Evolutionary conservation across 2,888 invertebrate genomes (phyloP).

Genomic region (Leuctra nigra): DNA sequence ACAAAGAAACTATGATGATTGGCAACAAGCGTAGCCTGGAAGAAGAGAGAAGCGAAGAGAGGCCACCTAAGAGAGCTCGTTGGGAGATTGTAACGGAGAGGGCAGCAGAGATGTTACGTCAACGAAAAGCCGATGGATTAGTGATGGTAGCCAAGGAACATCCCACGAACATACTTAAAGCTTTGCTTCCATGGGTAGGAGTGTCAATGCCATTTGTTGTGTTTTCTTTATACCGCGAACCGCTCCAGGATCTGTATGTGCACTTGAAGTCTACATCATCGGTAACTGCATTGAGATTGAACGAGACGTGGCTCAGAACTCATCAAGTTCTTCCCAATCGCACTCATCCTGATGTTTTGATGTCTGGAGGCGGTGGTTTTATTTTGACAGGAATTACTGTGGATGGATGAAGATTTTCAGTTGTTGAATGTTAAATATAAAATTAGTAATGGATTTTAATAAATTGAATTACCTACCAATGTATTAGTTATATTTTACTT

Average conservation of each 20-base stretch:
- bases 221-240: constrained; percentile 73
- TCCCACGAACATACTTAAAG: constrained; percentile 70
- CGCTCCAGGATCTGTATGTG: constrained; percentile 75
- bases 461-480: no score
- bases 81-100: constrained; percentile 64
- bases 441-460: no score
- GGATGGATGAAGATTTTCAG: neutral
- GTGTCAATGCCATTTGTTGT: constrained; percentile 80
- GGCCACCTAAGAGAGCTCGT: constrained; percentile 47
- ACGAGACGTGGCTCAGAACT: constrained; percentile 80
- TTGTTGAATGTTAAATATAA: no score
- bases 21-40: no score
- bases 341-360: constrained; percentile 91
- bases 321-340: constrained; percentile 87
- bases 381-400: constrained; percentile 61
- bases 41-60: constrained; percentile 17
- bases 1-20: constrained; percentile 18
- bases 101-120: constrained; percentile 54
- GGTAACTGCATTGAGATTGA: constrained; percentile 69
- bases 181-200: constrained; percentile 67
- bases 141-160: constrained; percentile 79
- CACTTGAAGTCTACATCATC: constrained; percentile 64
- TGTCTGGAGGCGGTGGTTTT: constrained; percentile 85
- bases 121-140: constrained; percentile 62
- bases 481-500: no score